These are phyloP conservation scores for Eira barbara DNA, from an alignment of 2,113 vertebrate genomes.

Conservation along the genomic window DNA sequence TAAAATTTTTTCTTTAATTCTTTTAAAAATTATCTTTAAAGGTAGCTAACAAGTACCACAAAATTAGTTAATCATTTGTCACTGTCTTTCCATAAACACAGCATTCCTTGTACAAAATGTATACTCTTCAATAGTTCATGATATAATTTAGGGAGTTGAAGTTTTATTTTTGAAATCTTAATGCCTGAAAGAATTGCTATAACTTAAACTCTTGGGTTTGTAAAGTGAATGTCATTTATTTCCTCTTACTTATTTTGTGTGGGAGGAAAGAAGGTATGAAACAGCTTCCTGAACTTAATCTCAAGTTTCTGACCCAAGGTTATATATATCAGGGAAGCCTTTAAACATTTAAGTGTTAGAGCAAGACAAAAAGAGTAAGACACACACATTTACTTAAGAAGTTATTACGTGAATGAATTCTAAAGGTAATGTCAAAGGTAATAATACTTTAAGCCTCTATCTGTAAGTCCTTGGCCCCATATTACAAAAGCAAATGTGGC, in stretches of 20 bases:
- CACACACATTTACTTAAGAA: neutral
- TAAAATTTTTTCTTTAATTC: neutral
- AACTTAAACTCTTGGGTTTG: neutral
- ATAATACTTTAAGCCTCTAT: neutral
- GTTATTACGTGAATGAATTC: neutral
- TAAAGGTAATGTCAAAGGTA: neutral
- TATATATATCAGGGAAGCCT: neutral
- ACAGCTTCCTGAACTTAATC: neutral
- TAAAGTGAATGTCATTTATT: neutral
- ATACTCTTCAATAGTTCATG: neutral
- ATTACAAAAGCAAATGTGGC: neutral
- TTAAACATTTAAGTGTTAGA: neutral
- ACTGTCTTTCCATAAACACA: neutral
- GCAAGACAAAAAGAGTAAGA: neutral
- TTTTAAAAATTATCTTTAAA: constrained; percentile 5
- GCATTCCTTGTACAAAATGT: neutral
- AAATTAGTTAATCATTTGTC: neutral
- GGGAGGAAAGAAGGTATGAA: neutral
- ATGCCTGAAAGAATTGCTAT: neutral
- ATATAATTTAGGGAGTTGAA: neutral
- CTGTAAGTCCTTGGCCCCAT: neutral
- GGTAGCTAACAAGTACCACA: neutral
- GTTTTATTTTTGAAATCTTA: neutral
- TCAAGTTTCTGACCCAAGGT: neutral
- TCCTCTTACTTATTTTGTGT: neutral